Conservation (phyloP, 2,113 vertebrate genomes). For the Apteryx owenii region DNA sequence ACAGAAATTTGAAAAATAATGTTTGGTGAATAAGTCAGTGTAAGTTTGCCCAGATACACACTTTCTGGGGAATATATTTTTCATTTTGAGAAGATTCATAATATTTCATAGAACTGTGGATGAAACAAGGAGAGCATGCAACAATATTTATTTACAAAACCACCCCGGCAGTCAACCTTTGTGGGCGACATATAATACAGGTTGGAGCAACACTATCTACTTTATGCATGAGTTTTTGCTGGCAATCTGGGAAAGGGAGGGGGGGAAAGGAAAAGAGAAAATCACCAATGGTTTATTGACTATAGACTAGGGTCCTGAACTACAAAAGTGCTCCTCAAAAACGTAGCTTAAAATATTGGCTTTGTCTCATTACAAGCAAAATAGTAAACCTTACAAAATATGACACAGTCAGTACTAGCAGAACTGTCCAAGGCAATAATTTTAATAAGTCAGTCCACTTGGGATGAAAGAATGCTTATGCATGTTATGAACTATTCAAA, state of each 20-base stretch:
- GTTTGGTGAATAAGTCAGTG: conserved; percentile 5
- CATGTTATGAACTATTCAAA: conserved; percentile 37
- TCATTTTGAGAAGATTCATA: conserved; percentile 8
- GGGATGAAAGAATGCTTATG: conserved; percentile 3
- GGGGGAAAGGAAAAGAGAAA: conserved; percentile 20
- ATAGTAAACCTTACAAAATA: conserved; percentile 27
- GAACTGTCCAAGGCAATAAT: background rate
- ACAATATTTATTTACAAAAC: conserved; percentile 59
- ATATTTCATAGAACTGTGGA: conserved; percentile 25
- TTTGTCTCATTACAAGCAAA: conserved; percentile 13
- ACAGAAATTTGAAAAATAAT: background rate
- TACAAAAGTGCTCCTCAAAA: conserved; percentile 41
- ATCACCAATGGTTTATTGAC: too few species aligned
- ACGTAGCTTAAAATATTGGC: background rate
- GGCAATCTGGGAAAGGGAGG: background rate
- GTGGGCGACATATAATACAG: conserved; percentile 37
- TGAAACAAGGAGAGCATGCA: conserved; percentile 68
- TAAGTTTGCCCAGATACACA: conserved; percentile 25
- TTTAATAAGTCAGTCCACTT: conserved; percentile 16
- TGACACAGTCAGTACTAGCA: conserved; percentile 15
- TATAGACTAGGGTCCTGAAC: background rate
- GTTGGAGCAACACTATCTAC: conserved; percentile 33
- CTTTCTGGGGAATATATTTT: conserved; percentile 29
- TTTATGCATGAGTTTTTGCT: conserved; percentile 46
- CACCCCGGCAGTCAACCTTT: background rate